Conservation (phyloP, 2,888 invertebrate species). For the Heliothis peltigera region DNA sequence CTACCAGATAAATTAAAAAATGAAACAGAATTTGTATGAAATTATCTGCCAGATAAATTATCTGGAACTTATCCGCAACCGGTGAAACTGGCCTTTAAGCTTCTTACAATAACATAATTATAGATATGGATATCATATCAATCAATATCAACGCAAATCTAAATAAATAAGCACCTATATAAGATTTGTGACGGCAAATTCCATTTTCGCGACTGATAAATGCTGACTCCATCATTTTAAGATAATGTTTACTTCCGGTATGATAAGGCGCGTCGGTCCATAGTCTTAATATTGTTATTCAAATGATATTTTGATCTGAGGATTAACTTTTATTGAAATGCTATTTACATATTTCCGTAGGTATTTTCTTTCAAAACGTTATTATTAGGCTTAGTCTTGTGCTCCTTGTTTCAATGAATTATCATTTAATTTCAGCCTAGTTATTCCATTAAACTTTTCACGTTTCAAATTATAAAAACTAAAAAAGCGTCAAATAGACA, state of each 20-base stretch:
- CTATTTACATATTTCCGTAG: not conserved
- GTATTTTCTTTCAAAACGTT: too few relatives aligned
- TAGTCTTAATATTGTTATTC: conserved; percentile 1
- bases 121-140: conserved; percentile 20
- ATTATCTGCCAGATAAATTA: too few relatives aligned
- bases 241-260: conserved; percentile 22
- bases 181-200: conserved; percentile 32
- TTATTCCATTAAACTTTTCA: too few relatives aligned
- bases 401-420: too few relatives aligned
- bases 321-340: not conserved
- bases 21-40: too few relatives aligned
- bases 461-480: too few relatives aligned
- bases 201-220: conserved; percentile 31
- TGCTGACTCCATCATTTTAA: conserved; percentile 11
- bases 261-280: conserved; percentile 6
- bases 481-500: too few relatives aligned
- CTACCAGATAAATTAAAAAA: too few relatives aligned
- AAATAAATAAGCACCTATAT: conserved; percentile 5
- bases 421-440: too few relatives aligned
- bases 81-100: too few relatives aligned
- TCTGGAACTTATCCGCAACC: too few relatives aligned
- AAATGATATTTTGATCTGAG: not conserved
- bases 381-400: too few relatives aligned
- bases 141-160: conserved; percentile 16
- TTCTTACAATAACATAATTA: not conserved